These are phyloP conservation scores for Propsilocerus akamusi DNA, from an alignment of 1,140 invertebrate species.

Conservation along the genomic window DNA sequence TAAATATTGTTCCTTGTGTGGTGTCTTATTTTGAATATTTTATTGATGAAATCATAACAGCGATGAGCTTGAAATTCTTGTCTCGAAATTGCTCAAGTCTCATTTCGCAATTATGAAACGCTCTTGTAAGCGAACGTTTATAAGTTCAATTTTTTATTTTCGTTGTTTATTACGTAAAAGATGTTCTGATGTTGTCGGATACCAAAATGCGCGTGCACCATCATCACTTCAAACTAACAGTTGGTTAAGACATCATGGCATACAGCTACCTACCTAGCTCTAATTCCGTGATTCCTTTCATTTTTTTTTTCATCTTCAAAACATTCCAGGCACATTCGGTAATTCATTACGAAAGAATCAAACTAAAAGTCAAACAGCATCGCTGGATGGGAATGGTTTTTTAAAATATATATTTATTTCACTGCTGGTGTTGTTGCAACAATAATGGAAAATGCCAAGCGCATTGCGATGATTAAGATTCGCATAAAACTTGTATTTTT, in stretches of 20 bases:
- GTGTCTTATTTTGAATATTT: not conserved
- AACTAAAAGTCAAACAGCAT: not conserved
- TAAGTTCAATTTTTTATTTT: not conserved
- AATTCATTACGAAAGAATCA: constrained; percentile 1
- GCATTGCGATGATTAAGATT: not conserved
- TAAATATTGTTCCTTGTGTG: too few species aligned
- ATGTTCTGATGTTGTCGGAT: not conserved
- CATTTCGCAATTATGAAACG: not conserved
- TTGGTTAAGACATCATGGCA: not conserved
- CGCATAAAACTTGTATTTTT: not conserved
- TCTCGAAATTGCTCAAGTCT: not conserved
- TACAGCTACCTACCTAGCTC: not conserved
- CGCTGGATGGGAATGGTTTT: not conserved
- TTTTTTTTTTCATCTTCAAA: not conserved
- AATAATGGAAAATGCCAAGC: not conserved
- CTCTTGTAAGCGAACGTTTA: not conserved
- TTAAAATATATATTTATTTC: too few species aligned
- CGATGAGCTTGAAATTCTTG: not conserved
- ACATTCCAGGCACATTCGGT: not conserved
- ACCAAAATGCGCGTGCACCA: not conserved
- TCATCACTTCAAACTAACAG: not conserved
- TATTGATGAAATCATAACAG: constrained; percentile 4
- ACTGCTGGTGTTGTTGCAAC: not conserved
- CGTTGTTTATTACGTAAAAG: not conserved
- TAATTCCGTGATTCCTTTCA: constrained; percentile 4